These are phyloP conservation scores for Elgaria multicarinata DNA, from an alignment of 2,113 vertebrate species.

Conservation along the genomic window DNA sequence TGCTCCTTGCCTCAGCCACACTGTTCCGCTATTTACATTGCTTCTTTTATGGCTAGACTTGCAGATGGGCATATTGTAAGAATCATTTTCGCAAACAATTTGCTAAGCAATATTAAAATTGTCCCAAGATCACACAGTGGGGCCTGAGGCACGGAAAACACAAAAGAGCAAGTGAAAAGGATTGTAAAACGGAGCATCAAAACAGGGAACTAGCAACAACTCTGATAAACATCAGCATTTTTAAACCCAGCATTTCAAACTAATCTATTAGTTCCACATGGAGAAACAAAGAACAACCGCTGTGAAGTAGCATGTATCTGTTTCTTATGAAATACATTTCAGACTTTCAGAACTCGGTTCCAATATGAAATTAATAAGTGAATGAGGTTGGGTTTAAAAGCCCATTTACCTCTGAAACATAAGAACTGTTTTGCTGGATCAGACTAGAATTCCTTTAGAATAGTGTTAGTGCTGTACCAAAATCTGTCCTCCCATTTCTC, in stretches of 20 bases:
- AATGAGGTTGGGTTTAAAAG: neutral
- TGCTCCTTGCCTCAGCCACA: neutral
- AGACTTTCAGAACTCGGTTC: neutral
- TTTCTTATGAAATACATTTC: conserved; percentile 5
- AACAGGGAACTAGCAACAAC: neutral
- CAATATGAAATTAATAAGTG: neutral
- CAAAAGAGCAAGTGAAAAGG: neutral
- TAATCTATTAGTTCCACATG: neutral
- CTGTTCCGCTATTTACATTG: conserved; percentile 10
- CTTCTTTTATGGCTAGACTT: neutral
- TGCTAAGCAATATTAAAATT: conserved; percentile 4
- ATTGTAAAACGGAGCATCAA: neutral
- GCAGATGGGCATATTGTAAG: neutral
- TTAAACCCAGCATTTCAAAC: conserved; percentile 1
- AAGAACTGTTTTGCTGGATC: neutral
- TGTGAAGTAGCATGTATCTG: neutral
- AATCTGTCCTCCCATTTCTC: no score
- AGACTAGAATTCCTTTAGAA: neutral
- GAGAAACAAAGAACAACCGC: neutral
- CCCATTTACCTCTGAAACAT: neutral
- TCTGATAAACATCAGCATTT: conserved; percentile 7
- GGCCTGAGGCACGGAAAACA: conserved; percentile 6
- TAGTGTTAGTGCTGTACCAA: neutral
- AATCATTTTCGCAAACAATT: neutral
- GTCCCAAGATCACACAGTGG: neutral